Percentiles rank a stretch among this genome's conserved stretches.
These are phyloP conservation scores for Sebastes nivosus DNA, from an alignment of 2,797 vertebrate species.

Conservation along the genomic window DNA sequence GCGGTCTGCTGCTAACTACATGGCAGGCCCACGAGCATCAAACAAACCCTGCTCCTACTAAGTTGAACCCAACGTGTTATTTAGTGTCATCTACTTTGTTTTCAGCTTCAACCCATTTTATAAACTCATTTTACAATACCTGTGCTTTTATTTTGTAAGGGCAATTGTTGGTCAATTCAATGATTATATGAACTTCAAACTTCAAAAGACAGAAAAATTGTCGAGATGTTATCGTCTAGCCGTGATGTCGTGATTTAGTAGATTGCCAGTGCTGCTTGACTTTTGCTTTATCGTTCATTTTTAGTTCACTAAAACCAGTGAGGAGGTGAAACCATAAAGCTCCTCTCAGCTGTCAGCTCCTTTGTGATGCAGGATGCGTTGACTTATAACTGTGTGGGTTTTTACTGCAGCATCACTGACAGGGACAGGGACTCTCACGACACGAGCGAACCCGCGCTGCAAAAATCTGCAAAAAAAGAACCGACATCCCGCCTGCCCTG, in stretches of 20 bases:
- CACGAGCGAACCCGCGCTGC: neutral
- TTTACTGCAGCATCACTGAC: neutral
- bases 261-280: neutral
- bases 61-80: constrained; percentile 3
- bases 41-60: constrained; percentile 34
- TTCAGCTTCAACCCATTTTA: too few species aligned
- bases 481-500: neutral
- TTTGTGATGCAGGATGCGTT: neutral
- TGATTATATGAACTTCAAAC: neutral
- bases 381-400: neutral
- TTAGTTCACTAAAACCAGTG: neutral
- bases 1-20: constrained; percentile 34
- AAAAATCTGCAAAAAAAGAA: constrained; percentile 4
- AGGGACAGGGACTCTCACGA: neutral
- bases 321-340: neutral
- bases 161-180: neutral
- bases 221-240: neutral
- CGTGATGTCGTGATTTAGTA: neutral
- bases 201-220: neutral
- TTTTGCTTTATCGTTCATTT: neutral
- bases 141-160: neutral
- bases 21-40: constrained; percentile 18
- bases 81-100: neutral
- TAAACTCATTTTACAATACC: neutral
- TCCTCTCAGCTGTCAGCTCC: neutral